phyloP scores from a whole-genome alignment of 2,113 vertebrate genomes.

The Labrus mixtus region DNA sequence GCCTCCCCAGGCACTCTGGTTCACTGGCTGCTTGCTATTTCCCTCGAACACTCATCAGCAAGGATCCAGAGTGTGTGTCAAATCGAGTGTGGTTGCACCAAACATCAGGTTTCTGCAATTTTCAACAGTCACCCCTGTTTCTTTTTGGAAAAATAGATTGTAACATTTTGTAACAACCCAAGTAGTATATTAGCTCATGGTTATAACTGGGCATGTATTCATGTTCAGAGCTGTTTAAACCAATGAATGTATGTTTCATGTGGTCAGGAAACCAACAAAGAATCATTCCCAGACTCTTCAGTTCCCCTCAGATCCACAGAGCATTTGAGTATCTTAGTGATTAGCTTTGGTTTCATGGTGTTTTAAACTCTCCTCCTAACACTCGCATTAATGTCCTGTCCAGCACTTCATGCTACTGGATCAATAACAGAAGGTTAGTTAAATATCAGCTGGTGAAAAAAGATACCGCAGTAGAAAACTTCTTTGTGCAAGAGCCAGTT shows the following conservation, averaged over 20 bases:
- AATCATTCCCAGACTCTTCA: not conserved
- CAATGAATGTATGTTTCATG: not conserved
- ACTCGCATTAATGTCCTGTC: not conserved
- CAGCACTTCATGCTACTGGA: not conserved
- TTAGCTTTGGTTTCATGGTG: not conserved
- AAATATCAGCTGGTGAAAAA: not conserved
- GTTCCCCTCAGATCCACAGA: not conserved
- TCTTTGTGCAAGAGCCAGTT: not conserved
- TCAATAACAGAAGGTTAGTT: not conserved
- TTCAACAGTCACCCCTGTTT: not conserved
- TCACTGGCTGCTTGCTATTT: not conserved
- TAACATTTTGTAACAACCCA: not conserved
- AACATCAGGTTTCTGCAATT: slow-evolving; percentile 11
- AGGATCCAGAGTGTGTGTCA: not conserved
- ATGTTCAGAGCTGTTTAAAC: not conserved
- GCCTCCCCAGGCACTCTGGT: not conserved
- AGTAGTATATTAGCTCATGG: not conserved
- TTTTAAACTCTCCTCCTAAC: not conserved
- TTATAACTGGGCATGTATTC: not conserved
- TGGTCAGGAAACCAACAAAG: not conserved
- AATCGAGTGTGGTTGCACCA: not conserved
- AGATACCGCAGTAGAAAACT: too few relatives aligned
- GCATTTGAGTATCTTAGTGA: not conserved
- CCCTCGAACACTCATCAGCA: not conserved
- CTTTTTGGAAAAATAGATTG: not conserved